Base-by-base conservation (phyloP, 1,140 invertebrate species). In the Aphelenchoides fujianensis region DNA sequence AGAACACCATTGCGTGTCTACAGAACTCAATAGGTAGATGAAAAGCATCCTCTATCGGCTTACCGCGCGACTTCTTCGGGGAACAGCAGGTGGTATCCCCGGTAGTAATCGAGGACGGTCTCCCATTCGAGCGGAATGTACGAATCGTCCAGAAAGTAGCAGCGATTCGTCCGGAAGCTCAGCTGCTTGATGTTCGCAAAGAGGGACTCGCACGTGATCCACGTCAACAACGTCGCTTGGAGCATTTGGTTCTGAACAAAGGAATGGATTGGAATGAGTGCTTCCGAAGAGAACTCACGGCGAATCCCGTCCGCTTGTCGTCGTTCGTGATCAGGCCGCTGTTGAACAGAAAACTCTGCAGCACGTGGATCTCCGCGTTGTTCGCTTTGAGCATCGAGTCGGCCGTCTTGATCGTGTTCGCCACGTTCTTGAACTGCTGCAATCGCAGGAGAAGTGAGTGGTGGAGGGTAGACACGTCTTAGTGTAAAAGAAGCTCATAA, bases 141-240 rank as follows among this genome's bases (percentile, higher is more conserved):
- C n/a, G 57, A 61, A n/a, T 61, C 57, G 57, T 61, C 57, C 16
- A 61, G n/a, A 2, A 19, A 61, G 28, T 61, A 61, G 28, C 57
- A 61, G 16, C 57, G 57, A 16, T 30, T 30, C 2, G 28, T 61
- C n/a, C 28, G 57, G 27, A 61, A 61, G n/a, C 16, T 16, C n/a
- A n/a, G 57, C 2, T 61, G 57, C 2, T 61, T 61, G 27, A 61
- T 61, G 28, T 61, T 61, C 16, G 57, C n/a, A 61, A 30, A 61
- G 1, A 61, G n/a, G 57, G 57, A n/a, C 2, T 61, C 57, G 57
- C 57, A 61, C 16, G 57, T 61, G 16, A 61, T 61, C 57, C 57
- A 61, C 16, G 57, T 61, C n/a, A 61, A 16, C 16, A 61, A 48
- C 12, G 41, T 48, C 12, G 12, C 23, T 48, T 48, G 41, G 12